phyloP scores from a whole-genome alignment of 2,888 invertebrate species.

The Lucinisca nassula region DNA sequence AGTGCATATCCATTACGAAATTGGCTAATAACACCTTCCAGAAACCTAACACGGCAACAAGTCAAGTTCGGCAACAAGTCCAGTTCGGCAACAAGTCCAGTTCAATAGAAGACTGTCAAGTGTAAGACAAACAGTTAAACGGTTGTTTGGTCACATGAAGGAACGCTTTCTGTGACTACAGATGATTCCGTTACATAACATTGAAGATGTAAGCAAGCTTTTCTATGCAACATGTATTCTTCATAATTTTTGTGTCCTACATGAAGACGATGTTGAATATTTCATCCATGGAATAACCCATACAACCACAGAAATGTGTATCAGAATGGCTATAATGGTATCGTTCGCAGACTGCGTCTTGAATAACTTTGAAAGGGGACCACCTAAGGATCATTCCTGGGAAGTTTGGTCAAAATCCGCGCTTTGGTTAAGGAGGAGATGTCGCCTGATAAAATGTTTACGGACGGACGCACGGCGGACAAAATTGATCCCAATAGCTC shows the following conservation, averaged over 20 bases:
- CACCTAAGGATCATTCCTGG: too few relatives aligned
- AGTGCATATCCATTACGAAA: constrained; percentile 40
- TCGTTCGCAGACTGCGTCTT: too few relatives aligned
- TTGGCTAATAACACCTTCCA: constrained; percentile 47
- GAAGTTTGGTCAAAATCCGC: too few relatives aligned
- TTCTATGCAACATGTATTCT: constrained; percentile 38
- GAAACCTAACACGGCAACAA: constrained; percentile 20
- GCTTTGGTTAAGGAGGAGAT: too few relatives aligned
- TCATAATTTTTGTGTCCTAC: constrained; percentile 34
- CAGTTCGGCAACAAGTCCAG: too few relatives aligned
- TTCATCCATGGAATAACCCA: constrained; percentile 33
- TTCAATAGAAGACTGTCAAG: constrained; percentile 29
- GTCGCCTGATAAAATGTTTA: too few relatives aligned
- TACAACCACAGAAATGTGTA: constrained; percentile 42
- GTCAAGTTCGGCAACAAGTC: too few relatives aligned
- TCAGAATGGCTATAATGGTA: too few relatives aligned
- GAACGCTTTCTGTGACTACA: constrained; percentile 35
- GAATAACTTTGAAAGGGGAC: too few relatives aligned
- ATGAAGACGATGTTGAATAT: constrained; percentile 36
- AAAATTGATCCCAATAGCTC: too few relatives aligned
- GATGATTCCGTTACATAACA: constrained; percentile 27
- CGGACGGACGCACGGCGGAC: too few relatives aligned
- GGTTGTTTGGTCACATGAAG: constrained; percentile 45
- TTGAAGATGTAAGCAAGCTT: constrained; percentile 23
- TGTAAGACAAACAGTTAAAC: constrained; percentile 41